Evolutionary conservation across 2,888 invertebrate species (phyloP).

Genomic region (Deilephila elpenor): DNA sequence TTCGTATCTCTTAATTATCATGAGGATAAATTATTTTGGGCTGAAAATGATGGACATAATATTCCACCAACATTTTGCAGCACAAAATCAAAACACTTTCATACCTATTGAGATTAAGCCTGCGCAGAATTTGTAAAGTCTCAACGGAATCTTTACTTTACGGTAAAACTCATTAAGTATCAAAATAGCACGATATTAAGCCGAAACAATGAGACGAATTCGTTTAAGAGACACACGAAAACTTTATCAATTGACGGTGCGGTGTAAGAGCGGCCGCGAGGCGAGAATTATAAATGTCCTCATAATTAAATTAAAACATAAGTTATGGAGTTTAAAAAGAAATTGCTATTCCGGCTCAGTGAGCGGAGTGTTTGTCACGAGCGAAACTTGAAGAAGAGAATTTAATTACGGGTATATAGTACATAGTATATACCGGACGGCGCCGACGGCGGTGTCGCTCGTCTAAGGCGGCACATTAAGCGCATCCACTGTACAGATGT

Average conservation of each 20-base stretch:
- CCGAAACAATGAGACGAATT: background rate
- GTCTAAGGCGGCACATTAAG: background rate
- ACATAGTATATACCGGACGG: constrained; percentile 6
- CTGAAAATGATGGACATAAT: background rate
- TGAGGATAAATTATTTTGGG: background rate
- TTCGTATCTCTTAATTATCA: background rate
- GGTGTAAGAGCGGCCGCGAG: constrained; percentile 50
- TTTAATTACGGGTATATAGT: constrained; percentile 61
- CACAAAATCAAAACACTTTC: no score
- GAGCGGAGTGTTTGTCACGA: constrained; percentile 56
- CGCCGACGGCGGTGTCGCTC: background rate
- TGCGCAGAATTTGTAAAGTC: background rate
- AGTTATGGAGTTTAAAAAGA: constrained; percentile 77
- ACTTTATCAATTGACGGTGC: constrained; percentile 74
- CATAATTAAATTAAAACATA: constrained; percentile 79
- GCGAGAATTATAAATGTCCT: constrained; percentile 72
- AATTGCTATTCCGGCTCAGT: constrained; percentile 67
- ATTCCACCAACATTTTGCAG: background rate
- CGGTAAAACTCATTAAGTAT: background rate
- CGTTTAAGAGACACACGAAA: constrained; percentile 72
- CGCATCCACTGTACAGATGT: constrained; percentile 5
- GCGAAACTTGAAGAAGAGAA: constrained; percentile 61
- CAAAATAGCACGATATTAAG: background rate
- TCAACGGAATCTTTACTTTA: background rate
- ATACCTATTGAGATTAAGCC: background rate